Percentiles rank a stretch among this genome's conserved stretches.
Evolutionary conservation across 2,113 vertebrate species (phyloP).

Genomic region (Anhinga rufa): DNA sequence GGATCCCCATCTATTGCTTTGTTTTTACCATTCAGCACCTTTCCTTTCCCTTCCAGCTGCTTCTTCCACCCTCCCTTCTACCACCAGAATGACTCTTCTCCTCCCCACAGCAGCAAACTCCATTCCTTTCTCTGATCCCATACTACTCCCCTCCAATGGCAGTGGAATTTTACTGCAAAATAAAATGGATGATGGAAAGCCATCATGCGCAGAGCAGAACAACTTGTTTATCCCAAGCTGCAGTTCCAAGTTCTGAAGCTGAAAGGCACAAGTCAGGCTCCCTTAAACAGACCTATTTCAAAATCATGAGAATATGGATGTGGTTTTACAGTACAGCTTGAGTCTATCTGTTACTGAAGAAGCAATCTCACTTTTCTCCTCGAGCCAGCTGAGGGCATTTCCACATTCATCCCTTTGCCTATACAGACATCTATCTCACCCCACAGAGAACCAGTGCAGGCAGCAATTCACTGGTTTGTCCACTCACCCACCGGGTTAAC

Average conservation of each 20-base stretch:
- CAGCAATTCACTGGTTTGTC: neutral
- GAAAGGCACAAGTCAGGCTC: neutral
- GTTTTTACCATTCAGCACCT: neutral
- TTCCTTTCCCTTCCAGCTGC: neutral
- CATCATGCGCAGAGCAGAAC: neutral
- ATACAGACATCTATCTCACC: neutral
- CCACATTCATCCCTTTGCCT: neutral
- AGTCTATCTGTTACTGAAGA: neutral
- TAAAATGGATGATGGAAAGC: neutral
- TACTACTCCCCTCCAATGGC: neutral
- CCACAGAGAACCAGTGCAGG: neutral
- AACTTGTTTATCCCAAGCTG: neutral
- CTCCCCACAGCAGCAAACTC: neutral
- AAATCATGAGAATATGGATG: neutral
- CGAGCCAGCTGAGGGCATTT: neutral
- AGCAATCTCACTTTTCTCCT: neutral
- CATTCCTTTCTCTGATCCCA: neutral
- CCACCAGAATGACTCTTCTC: neutral
- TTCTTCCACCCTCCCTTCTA: neutral
- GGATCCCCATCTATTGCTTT: neutral
- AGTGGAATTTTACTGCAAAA: neutral
- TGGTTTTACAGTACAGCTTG: neutral
- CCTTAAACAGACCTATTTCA: neutral
- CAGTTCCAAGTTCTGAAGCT: neutral
- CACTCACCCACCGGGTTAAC: neutral